Evolutionary conservation across 1,140 invertebrate genomes (phyloP), one percentile per base, ranked within the genome.

Genomic region (Nylanderia fulva): DNA sequence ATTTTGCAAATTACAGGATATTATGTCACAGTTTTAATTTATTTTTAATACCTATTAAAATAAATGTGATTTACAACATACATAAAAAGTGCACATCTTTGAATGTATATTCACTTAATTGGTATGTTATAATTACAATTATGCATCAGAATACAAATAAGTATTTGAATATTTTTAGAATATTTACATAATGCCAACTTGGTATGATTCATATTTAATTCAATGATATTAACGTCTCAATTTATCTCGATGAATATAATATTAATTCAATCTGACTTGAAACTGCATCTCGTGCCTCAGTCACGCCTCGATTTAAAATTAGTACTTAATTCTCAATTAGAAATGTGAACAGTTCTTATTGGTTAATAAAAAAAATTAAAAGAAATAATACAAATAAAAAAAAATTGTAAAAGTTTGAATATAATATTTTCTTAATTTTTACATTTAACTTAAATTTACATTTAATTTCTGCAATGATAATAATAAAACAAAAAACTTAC

Each of bases 401-500:
- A 13, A 48, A 48, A 48, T 48, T 48, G 2, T 56, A 56, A 9
- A 9, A 56, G n/a, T 1, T 56, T 13, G 33, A 61, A 54, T 58
- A 72, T 45, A 69, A 74, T n/a, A 18, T 52, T 39, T 61, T 11
- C 18, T 66, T 27, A 36, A 66, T 66, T 66, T 21, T 54, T 82
- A 5, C 15, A 48, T n/a, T 33, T 33, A 1, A 33, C 29, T 33
- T 33, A 3, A 33, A 33, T 33, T n/a, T 1, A 33, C 29, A 33
- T 33, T 66, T 13, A 66, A 66, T 60, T 82, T 42, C 13, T 45
- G 0, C 15, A 18, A 61, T 83, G 15, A 60, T 63, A 24, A 54
- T 64, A n/a, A 29, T 45, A 45, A 9, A 21, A 29, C 6, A 29
- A 13, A 60, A 58, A 45, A 94, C 96, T 96, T 93, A 98, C 98